Conservation (phyloP, 2,113 vertebrate species). For the Oostethus manadensis region DNA sequence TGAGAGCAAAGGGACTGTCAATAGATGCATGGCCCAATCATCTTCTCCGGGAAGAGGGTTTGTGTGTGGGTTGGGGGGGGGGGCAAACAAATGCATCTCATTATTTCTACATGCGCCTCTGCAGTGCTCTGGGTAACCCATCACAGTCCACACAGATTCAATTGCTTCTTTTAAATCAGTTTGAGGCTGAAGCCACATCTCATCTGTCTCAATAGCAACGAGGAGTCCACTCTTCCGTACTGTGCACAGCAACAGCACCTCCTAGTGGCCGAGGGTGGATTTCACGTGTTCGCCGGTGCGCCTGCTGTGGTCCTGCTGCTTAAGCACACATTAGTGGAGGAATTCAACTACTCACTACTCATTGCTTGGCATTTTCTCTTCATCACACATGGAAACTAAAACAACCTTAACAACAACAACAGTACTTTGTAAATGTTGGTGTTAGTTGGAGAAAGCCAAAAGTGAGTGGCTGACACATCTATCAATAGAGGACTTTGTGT, state of each 20-base stretch:
- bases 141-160: conserved; percentile 74
- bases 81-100: conserved; percentile 76
- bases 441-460: conserved; percentile 22
- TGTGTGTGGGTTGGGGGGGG: conserved; percentile 5
- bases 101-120: conserved; percentile 68
- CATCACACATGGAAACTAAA: conserved; percentile 51
- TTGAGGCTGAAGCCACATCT: conserved; percentile 72
- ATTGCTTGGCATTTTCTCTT: conserved; percentile 41
- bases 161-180: conserved; percentile 77
- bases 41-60: conserved; percentile 50
- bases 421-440: conserved; percentile 30
- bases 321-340: conserved; percentile 18
- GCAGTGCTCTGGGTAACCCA: conserved; percentile 71
- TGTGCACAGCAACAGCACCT: conserved; percentile 68
- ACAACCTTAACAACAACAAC: conserved; percentile 34
- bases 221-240: conserved; percentile 25
- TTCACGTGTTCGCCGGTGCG: conserved; percentile 9
- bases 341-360: conserved; percentile 24
- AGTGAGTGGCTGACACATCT: conserved; percentile 28
- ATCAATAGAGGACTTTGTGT: conserved; percentile 36
- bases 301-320: conserved; percentile 34
- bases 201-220: conserved; percentile 67
- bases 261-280: conserved; percentile 57
- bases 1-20: conserved; percentile 64
- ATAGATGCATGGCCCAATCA: conserved; percentile 68